Evolutionary conservation across 2,113 vertebrate species (phyloP).

Genomic region (Nothocercus nigrocapillus): DNA sequence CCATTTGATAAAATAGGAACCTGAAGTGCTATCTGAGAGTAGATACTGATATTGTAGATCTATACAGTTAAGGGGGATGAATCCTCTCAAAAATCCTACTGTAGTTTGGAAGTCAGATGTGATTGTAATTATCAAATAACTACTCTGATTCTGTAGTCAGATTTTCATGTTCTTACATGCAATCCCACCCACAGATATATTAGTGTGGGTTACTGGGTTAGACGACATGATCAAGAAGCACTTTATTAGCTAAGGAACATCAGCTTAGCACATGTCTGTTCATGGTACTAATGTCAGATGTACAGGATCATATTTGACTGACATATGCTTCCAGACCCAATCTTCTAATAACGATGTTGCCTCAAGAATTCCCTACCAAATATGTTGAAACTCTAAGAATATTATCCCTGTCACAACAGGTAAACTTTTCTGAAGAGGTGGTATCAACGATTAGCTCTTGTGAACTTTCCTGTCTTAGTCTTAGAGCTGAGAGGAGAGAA

Average conservation of each 20-base stretch:
- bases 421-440: not conserved
- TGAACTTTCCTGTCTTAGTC: not conserved
- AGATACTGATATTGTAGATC: not conserved
- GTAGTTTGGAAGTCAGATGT: not conserved
- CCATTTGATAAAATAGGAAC: not conserved
- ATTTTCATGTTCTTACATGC: not conserved
- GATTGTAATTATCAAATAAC: too few relatives aligned
- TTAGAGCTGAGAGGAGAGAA: not conserved
- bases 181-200: not conserved
- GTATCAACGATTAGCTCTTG: not conserved
- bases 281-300: accelerated
- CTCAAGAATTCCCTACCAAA: not conserved
- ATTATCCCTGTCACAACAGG: not conserved
- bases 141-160: not conserved
- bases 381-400: not conserved
- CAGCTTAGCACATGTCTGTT: not conserved
- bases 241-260: not conserved
- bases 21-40: not conserved
- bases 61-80: not conserved
- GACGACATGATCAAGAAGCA: accelerated
- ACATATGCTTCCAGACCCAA: not conserved
- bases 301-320: not conserved
- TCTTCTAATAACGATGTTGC: not conserved
- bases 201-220: not conserved
- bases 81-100: not conserved